Conservation (phyloP, 1,140 invertebrate genomes). For the Zaprionus nigranus region DNA sequence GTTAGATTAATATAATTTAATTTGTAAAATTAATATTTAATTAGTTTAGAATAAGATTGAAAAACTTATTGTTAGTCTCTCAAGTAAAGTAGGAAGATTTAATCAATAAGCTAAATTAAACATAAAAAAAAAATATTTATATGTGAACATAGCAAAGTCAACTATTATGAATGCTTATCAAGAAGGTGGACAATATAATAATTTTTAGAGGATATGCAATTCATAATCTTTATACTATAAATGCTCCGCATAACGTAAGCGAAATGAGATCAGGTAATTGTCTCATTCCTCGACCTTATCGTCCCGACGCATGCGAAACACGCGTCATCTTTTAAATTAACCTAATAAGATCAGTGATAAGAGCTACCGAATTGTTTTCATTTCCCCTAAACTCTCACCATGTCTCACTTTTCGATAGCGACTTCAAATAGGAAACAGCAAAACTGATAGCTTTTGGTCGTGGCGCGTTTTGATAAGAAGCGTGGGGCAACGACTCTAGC, state of each 20-base stretch:
- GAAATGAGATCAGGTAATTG: not conserved
- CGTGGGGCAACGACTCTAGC: not conserved
- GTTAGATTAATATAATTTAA: too few relatives aligned
- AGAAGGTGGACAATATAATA: too few relatives aligned
- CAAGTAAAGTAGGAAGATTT: too few relatives aligned
- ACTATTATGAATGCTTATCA: too few relatives aligned
- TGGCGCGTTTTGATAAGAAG: constrained; percentile 27
- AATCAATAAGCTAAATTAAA: too few relatives aligned
- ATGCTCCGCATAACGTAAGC: not conserved
- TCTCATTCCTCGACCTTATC: not conserved
- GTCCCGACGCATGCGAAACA: constrained; percentile 11
- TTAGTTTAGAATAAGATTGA: too few relatives aligned
- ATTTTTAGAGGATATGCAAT: not conserved
- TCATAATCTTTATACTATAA: not conserved
- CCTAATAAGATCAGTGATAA: constrained; percentile 34
- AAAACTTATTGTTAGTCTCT: too few relatives aligned
- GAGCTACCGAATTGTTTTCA: constrained; percentile 40
- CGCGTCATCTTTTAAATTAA: constrained; percentile 27
- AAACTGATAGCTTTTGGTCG: constrained; percentile 31
- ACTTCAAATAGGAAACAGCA: constrained; percentile 38
- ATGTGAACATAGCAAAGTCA: too few relatives aligned
- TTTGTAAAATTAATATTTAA: too few relatives aligned
- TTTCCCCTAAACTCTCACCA: constrained; percentile 43
- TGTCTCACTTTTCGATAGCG: constrained; percentile 47
- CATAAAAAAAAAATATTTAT: too few relatives aligned